Conservation (phyloP, 2,113 vertebrate species). For the Saguinus midas region DNA sequence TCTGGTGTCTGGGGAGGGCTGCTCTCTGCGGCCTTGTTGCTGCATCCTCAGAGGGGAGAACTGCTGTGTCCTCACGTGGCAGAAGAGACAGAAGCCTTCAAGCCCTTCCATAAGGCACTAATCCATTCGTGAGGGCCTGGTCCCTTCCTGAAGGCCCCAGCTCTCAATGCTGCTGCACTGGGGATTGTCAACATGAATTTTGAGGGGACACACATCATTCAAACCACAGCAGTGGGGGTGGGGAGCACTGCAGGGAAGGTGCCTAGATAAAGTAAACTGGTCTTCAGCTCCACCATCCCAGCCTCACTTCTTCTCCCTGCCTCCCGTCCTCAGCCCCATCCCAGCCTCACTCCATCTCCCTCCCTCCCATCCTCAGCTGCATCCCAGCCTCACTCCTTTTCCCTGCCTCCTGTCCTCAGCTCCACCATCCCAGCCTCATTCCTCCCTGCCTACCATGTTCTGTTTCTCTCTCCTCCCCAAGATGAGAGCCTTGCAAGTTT, state of each 20-base stretch:
- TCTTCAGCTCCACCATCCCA: neutral
- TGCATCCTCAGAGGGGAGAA: neutral
- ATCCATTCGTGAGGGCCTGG: neutral
- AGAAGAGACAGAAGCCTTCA: neutral
- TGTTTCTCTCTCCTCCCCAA: neutral
- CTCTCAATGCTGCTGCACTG: neutral
- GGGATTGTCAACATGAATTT: neutral
- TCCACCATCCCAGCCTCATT: no score
- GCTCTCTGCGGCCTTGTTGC: neutral
- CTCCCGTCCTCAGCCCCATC: no score
- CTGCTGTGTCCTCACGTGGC: neutral
- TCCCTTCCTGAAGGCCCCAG: neutral
- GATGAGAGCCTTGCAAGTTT: neutral
- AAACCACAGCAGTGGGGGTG: neutral
- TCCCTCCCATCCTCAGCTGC: accelerated
- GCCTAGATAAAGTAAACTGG: neutral
- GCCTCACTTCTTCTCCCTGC: neutral
- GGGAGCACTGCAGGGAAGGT: neutral
- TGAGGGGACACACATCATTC: neutral
- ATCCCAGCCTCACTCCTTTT: accelerated
- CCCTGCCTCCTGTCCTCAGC: accelerated
- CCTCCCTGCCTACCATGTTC: neutral
- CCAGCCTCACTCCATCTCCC: no score
- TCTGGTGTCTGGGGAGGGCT: neutral
- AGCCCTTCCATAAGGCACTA: neutral